phyloP scores from a whole-genome alignment of 2,113 vertebrate genomes.

The Coryphaenoides rupestris region DNA sequence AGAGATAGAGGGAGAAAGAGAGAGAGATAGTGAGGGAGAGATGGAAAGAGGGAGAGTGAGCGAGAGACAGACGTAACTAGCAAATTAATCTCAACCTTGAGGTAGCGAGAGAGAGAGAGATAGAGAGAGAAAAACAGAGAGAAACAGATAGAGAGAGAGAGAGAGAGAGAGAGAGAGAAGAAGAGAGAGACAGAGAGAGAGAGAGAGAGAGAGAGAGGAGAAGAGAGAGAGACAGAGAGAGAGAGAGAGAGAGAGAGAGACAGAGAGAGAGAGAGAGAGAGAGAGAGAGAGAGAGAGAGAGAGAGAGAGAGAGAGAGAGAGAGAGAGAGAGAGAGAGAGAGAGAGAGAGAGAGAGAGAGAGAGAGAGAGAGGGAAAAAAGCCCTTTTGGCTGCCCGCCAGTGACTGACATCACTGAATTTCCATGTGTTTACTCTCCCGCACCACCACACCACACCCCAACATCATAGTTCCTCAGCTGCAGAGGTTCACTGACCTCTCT shows the following conservation, averaged over 20 bases:
- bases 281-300: too few species aligned
- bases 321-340: constrained; percentile 10
- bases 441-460: constrained; percentile 32
- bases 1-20: too few species aligned
- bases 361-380: constrained; percentile 17
- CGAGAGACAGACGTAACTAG: too few species aligned
- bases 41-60: too few species aligned
- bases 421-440: constrained; percentile 74
- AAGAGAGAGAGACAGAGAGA: constrained; percentile 12
- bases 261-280: not conserved
- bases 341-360: not conserved
- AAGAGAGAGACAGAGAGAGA: too few species aligned
- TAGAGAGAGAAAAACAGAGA: not conserved
- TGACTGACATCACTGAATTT: constrained; percentile 67
- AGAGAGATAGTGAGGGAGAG: too few species aligned
- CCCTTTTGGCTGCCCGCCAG: constrained; percentile 65
- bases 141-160: constrained; percentile 8
- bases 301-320: not conserved
- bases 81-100: constrained; percentile 9
- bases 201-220: not conserved
- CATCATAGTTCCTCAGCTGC: not conserved
- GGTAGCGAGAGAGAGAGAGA: constrained; percentile 11
- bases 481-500: constrained; percentile 62
- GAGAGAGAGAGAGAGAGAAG: not conserved
- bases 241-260: not conserved